Base-by-base conservation (phyloP, 1,140 invertebrate species). In the Zaprionus africanus region DNA sequence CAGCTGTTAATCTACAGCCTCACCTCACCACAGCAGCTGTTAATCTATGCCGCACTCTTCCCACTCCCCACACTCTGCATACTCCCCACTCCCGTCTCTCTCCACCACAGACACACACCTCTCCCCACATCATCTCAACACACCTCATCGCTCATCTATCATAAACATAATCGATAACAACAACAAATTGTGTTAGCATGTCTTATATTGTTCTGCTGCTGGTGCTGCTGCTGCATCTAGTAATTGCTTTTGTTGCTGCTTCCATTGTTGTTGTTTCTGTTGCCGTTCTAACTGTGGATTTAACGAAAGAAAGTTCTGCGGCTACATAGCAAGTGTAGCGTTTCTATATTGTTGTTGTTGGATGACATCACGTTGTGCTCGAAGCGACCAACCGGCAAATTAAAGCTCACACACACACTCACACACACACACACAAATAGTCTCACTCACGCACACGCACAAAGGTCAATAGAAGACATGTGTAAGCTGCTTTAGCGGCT, bases 251-350 rank as follows among this genome's bases (percentile, higher is more conserved):
- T 46, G 17, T 24, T 53, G 28, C 17, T 67, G 28, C 38, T 43
- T 41, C 22, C 15, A 13, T 34, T 34, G 43, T 49, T 31, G 36
- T 22, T 64, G 17, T 12, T 51, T 12, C 15, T 62, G 9, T n/a
- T 54, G 31, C 31, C 31, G 43, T n/a, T 63, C 22, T 86, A 87
- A 82, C 76, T 77, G 83, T 82, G 66, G 54, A 38, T 72, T 53
- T 17, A 46, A 57, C 43, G 73, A 83, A 88, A 88, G 84, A 88
- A 88, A 88, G 84, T 88, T 83, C 56, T 86, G 46, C 19, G 1
- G 19, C 22, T 19, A 65, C 57, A 61, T 54, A 87, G 68, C 76
- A 80, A 80, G 69, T 73, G 22, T 22, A 22, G 22, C 22, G 22
- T 22, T 22, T 22, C 22, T 22, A 22, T 22, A 22, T 22, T 22